These are phyloP conservation scores for Asteroscopus sphinx DNA, from an alignment of 2,888 invertebrate genomes.

Conservation along the genomic window DNA sequence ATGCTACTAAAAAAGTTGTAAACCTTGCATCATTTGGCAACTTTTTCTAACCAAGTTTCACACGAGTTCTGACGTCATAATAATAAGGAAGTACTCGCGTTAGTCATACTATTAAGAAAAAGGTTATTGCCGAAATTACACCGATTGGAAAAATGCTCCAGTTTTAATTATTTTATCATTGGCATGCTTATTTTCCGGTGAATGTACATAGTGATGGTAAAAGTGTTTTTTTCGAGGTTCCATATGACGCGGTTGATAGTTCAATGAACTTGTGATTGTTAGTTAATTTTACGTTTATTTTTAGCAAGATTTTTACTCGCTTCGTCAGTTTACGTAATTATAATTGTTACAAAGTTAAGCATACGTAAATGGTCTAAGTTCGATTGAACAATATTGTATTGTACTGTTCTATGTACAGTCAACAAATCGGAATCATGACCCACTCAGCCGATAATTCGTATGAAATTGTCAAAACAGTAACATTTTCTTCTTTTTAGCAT, in stretches of 20 bases:
- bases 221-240: constrained; percentile 54
- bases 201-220: constrained; percentile 48
- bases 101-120: constrained; percentile 47
- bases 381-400: too few relatives aligned
- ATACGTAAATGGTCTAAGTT: not conserved
- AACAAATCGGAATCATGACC: too few relatives aligned
- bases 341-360: not conserved
- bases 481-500: too few relatives aligned
- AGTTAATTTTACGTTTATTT: constrained; percentile 29
- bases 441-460: too few relatives aligned
- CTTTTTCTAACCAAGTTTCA: constrained; percentile 31
- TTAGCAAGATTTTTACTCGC: constrained; percentile 4
- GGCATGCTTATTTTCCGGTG: constrained; percentile 56
- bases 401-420: too few relatives aligned
- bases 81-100: constrained; percentile 43
- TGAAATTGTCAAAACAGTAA: too few relatives aligned
- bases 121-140: constrained; percentile 35
- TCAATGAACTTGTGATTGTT: constrained; percentile 42
- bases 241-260: constrained; percentile 26
- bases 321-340: not conserved
- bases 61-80: constrained; percentile 30
- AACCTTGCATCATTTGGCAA: constrained; percentile 30
- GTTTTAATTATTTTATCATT: constrained; percentile 54
- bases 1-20: constrained; percentile 17
- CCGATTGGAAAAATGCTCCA: constrained; percentile 53